Evolutionary conservation across 64 coral and sea anemone genomes (phyloP), one percentile per base, ranked within the genome.

Genomic region (Stichodactyla helianthus): DNA sequence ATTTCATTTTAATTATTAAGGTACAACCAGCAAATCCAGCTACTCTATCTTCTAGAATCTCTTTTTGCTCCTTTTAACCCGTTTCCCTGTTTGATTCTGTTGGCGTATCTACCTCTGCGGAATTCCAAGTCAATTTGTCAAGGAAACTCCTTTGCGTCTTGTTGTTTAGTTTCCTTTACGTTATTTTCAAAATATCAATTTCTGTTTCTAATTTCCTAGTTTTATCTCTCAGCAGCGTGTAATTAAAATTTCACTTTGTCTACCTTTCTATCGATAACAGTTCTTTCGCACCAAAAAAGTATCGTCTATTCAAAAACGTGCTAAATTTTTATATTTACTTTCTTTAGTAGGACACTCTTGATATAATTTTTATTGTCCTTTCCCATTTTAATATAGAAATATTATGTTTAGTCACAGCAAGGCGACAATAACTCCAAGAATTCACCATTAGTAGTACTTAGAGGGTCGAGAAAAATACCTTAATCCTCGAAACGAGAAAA

Each of bases 171-270:
- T 26, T 74, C 25, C 68, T 31, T 25, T 74, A 74, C 68, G 25
- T 26, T 74, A 74, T 74, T 74, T 74, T 74, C 68, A 2, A 74
- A 74, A 74, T 74, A 74, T 74, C 68, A 74, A 74, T 74, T 74
- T 74, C 68, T 74, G 68, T 74, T 74, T 31, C 25, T 31, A 74
- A 74, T 74, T 74, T 74, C 68, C 68, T 74, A 27, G 68, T 26
- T 74, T 23, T 74, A 74, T 74, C 68, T 74, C 68, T 74, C 68
- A 74, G 68, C 68, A 74, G 68, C 25, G 12, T 74, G 68, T 31
- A 74, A 74, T 74, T 74, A 74, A 74, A 74, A 74, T 74, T 74
- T 74, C 5, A 74, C 68, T 74, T 9, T 74, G 68, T 74, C 68
- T 74, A 25, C 68, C 25, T 35, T 74, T 74, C 68, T 14, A 13